Evolutionary conservation across 2,113 vertebrate species (phyloP).

Genomic region (Chamaea fasciata): DNA sequence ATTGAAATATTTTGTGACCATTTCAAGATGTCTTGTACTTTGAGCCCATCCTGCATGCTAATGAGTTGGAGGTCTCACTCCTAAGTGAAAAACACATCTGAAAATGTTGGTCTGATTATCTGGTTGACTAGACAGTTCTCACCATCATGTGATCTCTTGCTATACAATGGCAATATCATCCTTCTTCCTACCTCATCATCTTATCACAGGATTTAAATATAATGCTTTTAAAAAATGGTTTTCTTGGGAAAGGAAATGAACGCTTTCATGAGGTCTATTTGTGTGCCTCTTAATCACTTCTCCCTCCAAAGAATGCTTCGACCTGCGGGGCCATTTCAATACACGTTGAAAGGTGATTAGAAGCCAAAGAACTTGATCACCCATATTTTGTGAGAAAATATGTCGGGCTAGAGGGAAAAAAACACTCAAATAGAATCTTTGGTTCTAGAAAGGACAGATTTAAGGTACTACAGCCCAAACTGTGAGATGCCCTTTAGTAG

Average conservation of each 20-base stretch:
- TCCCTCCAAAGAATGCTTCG: not conserved
- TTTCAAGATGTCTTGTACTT: not conserved
- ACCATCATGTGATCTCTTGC: not conserved
- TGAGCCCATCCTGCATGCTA: not conserved
- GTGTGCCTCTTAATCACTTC: not conserved
- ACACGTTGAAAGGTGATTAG: fast-evolving
- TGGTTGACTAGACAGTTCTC: not conserved
- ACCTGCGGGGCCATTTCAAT: not conserved
- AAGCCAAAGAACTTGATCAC: not conserved
- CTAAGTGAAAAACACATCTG: not conserved
- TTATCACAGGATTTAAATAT: not conserved
- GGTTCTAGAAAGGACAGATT: not conserved
- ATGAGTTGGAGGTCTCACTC: not conserved
- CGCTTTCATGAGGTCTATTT: not conserved
- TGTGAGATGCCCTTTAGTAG: not conserved
- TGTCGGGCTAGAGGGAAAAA: not conserved
- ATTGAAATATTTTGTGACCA: not conserved
- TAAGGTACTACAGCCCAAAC: not conserved
- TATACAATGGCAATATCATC: not conserved
- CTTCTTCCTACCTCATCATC: not conserved
- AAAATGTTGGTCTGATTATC: not conserved
- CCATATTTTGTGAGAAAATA: not conserved
- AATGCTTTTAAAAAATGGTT: not conserved
- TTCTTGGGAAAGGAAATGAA: not conserved
- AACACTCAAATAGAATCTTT: not conserved